These are phyloP conservation scores for Cryptocheilus praepositus DNA, from an alignment of 2,888 invertebrate species.

Conservation along the genomic window DNA sequence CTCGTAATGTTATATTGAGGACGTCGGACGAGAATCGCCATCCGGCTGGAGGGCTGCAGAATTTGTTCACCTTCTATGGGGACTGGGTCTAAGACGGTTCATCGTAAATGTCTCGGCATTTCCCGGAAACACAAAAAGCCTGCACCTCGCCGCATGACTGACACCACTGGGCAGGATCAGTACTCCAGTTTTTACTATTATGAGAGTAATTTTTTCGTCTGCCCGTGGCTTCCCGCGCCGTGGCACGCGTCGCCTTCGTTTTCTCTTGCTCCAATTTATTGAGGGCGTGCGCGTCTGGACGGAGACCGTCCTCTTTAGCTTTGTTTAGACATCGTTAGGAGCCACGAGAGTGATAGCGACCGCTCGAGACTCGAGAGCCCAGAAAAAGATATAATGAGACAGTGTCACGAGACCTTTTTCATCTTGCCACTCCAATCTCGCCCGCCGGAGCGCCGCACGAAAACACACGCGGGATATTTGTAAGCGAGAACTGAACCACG, in stretches of 20 bases:
- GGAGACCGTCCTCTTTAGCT: conserved; percentile 19
- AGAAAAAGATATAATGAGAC: conserved; percentile 36
- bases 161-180: conserved; percentile 14
- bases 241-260: conserved; percentile 49
- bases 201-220: conserved; percentile 70
- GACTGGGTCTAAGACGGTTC: neutral
- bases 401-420: conserved; percentile 44
- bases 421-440: neutral
- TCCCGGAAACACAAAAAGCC: conserved; percentile 42
- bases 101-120: conserved; percentile 10
- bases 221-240: conserved; percentile 25
- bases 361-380: conserved; percentile 3
- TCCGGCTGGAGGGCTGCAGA: conserved; percentile 4
- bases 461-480: too few relatives aligned
- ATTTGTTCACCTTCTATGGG: neutral
- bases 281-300: conserved; percentile 44
- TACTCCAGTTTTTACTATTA: conserved; percentile 72
- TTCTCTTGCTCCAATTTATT: conserved; percentile 60
- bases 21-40: conserved; percentile 1
- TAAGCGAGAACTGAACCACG: neutral
- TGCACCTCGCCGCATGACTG: conserved; percentile 12
- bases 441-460: neutral
- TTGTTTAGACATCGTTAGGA: conserved; percentile 35
- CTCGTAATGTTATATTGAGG: conserved; percentile 64
- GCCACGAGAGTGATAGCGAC: conserved; percentile 22